These are phyloP conservation scores for Sebastes reedi DNA, from an alignment of 2,797 vertebrate genomes.

Conservation along the genomic window DNA sequence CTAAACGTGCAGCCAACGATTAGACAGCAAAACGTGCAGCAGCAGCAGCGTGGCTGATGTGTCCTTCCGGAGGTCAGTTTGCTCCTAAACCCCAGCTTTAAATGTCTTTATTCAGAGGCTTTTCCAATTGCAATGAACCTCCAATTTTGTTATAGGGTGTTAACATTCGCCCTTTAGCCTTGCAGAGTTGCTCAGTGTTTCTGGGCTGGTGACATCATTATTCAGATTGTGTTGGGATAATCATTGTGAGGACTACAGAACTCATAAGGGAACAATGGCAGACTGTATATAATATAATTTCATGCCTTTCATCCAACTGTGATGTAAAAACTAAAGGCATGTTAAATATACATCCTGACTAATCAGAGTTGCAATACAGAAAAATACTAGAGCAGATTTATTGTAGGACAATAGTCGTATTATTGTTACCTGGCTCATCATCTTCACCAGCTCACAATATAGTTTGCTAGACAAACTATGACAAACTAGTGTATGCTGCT, in stretches of 20 bases:
- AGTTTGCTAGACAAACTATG: not conserved
- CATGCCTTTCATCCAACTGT: not conserved
- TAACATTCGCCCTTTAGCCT: not conserved
- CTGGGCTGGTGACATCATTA: not conserved
- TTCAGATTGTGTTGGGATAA: not conserved
- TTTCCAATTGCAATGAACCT: not conserved
- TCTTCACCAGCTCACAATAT: not conserved
- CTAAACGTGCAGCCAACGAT: constrained; percentile 60
- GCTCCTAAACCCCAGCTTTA: not conserved
- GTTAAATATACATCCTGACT: not conserved
- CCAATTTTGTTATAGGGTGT: not conserved
- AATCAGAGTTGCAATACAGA: not conserved
- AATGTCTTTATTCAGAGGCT: not conserved
- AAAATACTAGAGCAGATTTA: not conserved
- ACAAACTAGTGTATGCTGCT: not conserved
- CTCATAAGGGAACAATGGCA: not conserved
- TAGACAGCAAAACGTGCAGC: constrained; percentile 58
- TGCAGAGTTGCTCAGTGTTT: not conserved
- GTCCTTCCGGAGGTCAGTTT: not conserved
- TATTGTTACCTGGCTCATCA: not conserved
- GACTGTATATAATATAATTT: not conserved
- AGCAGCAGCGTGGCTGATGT: constrained; percentile 1
- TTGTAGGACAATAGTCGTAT: not conserved
- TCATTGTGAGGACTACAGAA: not conserved
- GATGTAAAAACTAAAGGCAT: not conserved